Conservation (phyloP, 2,888 invertebrate genomes). For the Cordylochernes scorpioides region DNA sequence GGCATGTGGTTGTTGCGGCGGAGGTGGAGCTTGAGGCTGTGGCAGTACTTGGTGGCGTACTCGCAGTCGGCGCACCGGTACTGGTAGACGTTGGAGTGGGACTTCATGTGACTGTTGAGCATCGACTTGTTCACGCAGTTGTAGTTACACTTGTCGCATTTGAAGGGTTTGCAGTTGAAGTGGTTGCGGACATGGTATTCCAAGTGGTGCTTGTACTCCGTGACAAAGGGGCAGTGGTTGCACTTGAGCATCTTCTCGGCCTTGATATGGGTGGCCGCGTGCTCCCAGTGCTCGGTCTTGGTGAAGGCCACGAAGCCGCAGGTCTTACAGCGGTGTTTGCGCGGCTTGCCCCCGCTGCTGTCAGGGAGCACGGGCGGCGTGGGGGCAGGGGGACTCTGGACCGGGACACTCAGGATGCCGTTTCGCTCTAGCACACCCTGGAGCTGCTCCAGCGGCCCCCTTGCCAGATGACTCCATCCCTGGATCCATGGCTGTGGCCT, state of each 20-base stretch:
- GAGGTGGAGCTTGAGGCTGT: slow-evolving; percentile 79
- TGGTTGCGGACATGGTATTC: slow-evolving; percentile 92
- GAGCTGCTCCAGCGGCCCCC: too few relatives aligned
- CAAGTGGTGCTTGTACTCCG: slow-evolving; percentile 91
- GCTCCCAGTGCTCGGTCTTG: slow-evolving; percentile 79
- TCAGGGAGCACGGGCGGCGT: too few relatives aligned
- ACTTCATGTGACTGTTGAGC: slow-evolving; percentile 91
- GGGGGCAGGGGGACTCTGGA: too few relatives aligned
- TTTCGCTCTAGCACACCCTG: too few relatives aligned
- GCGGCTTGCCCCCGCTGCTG: too few relatives aligned
- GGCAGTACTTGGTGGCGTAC: slow-evolving; percentile 92
- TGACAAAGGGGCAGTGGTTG: slow-evolving; percentile 79
- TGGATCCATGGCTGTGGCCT: too few relatives aligned
- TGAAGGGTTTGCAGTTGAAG: slow-evolving; percentile 76
- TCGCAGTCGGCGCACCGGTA: slow-evolving; percentile 76
- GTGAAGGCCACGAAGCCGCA: slow-evolving; percentile 58
- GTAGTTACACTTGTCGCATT: slow-evolving; percentile 63
- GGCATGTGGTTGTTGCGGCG: slow-evolving; percentile 72
- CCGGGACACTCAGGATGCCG: too few relatives aligned
- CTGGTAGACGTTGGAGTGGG: slow-evolving; percentile 58
- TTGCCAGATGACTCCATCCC: too few relatives aligned
- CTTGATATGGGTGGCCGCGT: slow-evolving; percentile 63
- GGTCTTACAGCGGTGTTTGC: slow-evolving; percentile 60
- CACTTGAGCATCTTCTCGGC: slow-evolving; percentile 71
- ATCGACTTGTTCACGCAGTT: slow-evolving; percentile 94